Conservation (phyloP, 2,113 vertebrate genomes). For the Glareola pratincola region DNA sequence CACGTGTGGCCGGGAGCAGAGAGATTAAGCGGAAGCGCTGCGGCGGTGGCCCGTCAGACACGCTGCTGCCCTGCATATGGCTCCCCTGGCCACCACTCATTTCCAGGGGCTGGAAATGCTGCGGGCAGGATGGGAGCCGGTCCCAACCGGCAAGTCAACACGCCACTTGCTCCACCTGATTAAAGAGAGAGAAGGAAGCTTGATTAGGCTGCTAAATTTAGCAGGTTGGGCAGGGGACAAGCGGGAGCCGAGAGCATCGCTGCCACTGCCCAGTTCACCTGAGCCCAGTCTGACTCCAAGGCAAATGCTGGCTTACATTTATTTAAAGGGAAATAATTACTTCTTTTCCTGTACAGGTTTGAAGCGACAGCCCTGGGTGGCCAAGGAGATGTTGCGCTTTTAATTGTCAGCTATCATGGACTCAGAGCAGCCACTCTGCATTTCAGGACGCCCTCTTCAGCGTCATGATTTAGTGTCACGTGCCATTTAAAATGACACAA, state of each 20-base stretch:
- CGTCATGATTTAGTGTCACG: too few relatives aligned
- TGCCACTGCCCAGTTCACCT: not conserved
- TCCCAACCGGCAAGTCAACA: not conserved
- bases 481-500: too few relatives aligned
- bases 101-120: not conserved
- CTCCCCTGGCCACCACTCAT: not conserved
- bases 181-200: not conserved
- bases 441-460: not conserved
- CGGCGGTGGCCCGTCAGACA: not conserved
- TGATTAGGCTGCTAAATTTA: not conserved
- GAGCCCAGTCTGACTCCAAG: not conserved
- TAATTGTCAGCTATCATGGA: not conserved
- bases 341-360: not conserved
- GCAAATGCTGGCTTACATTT: conserved; percentile 43
- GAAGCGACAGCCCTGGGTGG: not conserved
- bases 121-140: not conserved
- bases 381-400: not conserved
- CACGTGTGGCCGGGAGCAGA: conserved; percentile 41
- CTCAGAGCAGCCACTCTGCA: not conserved
- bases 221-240: not conserved
- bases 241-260: not conserved
- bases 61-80: not conserved
- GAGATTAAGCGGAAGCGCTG: conserved; percentile 42
- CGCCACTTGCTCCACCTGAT: not conserved
- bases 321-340: conserved; percentile 7